phyloP scores from a whole-genome alignment of 2,797 vertebrate genomes.

The Silurus lanzhouensis region DNA sequence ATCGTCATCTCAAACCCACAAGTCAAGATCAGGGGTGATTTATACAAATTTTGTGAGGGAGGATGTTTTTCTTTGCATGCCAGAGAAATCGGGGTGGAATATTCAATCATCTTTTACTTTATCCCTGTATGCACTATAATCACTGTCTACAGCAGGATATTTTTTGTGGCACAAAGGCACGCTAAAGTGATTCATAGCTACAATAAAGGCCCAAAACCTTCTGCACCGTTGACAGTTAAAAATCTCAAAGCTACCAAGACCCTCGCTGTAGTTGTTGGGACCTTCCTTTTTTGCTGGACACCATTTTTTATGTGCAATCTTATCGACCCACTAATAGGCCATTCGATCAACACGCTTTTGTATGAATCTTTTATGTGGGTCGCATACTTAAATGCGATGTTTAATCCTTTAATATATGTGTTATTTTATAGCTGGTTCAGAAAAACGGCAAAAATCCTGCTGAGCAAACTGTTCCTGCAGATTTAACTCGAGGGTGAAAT shows the following conservation, averaged over 20 bases:
- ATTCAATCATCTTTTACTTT: slow-evolving; percentile 72
- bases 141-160: slow-evolving; percentile 82
- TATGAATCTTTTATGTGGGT: slow-evolving; percentile 79
- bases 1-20: slow-evolving; percentile 77
- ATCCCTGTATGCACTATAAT: slow-evolving; percentile 82
- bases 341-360: slow-evolving; percentile 65
- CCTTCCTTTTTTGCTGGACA: slow-evolving; percentile 81
- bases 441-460: slow-evolving; percentile 70
- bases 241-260: slow-evolving; percentile 83
- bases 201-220: slow-evolving; percentile 52
- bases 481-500: not conserved
- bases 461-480: slow-evolving; percentile 16
- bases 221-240: slow-evolving; percentile 55
- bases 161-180: slow-evolving; percentile 78
- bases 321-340: slow-evolving; percentile 69
- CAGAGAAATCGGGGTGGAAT: slow-evolving; percentile 66
- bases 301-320: slow-evolving; percentile 79
- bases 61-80: slow-evolving; percentile 77
- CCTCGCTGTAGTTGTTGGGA: slow-evolving; percentile 78
- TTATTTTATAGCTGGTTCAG: slow-evolving; percentile 86
- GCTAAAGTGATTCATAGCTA: slow-evolving; percentile 70
- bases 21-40: slow-evolving; percentile 66
- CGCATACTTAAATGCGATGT: slow-evolving; percentile 80
- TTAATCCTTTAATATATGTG: slow-evolving; percentile 85
- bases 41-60: slow-evolving; percentile 66